Base-by-base conservation (phyloP, 1,140 invertebrate species). In the Anastrepha ludens region DNA sequence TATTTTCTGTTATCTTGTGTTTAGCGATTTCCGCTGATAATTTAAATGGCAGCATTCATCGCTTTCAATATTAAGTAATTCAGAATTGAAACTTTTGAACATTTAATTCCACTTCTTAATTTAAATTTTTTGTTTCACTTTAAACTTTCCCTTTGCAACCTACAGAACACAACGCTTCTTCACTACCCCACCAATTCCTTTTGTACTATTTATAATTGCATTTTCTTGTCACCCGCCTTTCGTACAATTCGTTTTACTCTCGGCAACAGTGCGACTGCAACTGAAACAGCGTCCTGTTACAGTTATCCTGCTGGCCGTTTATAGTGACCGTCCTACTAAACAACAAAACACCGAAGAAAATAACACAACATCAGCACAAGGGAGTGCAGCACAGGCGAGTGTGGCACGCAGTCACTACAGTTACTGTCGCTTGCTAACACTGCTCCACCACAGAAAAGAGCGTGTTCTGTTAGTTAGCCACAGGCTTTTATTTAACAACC, bases 171-270 rank as follows among this genome's bases (percentile, higher is more conserved):
- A 29, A 81, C 15, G 44, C 47, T 47, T 20, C 47, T 58, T 8
- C 47, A 15, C 64, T 67, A 20, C 20, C 17, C 17, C 17, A 81
- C 47, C 17, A n/a, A 8, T 62, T 62, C 15, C n/a, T 62, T 50
- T 50, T 81, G 47, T 81, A 81, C 74, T 81, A 70, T 81, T 20
- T 20, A n/a, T 9, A 20, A 81, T 81, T 81, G 13, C 74, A 81
- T 81, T 81, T 20, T 55, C 74, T 55, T 50, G 55, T 81, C 17
- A 55, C 74, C 47, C 74, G 74, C 47, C 47, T 81, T 81, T 67
- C 17, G 3, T n/a, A n/a, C 47, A 29, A n/a, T 29, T 55, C 47
- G 74, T 50, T 81, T 81, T 47, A n/a, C 74, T 50, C 74, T 81
- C 74, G 20, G 9, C 47, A 41, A 81, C 74, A 81, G 74, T 81